phyloP scores from a whole-genome alignment of 2,888 invertebrate species.

The Molorchus minor region DNA sequence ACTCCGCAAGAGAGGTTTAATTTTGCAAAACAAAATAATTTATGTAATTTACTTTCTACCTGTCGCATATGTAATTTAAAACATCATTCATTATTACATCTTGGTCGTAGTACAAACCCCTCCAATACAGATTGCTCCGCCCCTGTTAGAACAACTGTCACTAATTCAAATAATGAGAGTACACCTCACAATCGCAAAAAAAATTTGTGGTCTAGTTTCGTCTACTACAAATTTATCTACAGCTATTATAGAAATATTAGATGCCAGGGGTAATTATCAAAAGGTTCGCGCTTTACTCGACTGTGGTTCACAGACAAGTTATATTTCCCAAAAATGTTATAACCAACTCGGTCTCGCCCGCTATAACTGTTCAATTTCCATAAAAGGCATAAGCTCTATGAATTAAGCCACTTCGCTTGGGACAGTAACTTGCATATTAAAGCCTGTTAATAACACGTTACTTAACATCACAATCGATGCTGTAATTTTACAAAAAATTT shows the following conservation, averaged over 20 bases:
- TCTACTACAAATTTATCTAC: not conserved
- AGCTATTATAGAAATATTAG: not conserved
- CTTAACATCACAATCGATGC: not conserved
- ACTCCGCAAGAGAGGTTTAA: too few relatives aligned
- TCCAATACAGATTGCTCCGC: too few relatives aligned
- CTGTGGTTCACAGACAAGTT: too few relatives aligned
- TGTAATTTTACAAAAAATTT: constrained; percentile 5
- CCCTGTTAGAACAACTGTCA: too few relatives aligned
- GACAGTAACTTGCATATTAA: not conserved
- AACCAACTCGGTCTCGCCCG: not conserved
- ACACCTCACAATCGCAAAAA: too few relatives aligned
- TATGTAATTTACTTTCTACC: too few relatives aligned
- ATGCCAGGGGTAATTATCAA: not conserved
- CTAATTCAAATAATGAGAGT: too few relatives aligned
- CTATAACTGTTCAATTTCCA: not conserved
- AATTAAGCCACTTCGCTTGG: not conserved
- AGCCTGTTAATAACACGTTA: not conserved
- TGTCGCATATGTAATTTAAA: too few relatives aligned
- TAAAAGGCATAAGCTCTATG: constrained; percentile 1
- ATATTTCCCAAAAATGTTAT: constrained; percentile 1
- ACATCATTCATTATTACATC: too few relatives aligned
- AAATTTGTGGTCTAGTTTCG: not conserved
- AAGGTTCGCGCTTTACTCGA: too few relatives aligned
- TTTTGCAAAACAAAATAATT: too few relatives aligned
- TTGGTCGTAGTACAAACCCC: too few relatives aligned